Evolutionary conservation across 2,797 vertebrate species (phyloP), one percentile per base, ranked within the genome.

Genomic region (Premnoplex brunnescens): DNA sequence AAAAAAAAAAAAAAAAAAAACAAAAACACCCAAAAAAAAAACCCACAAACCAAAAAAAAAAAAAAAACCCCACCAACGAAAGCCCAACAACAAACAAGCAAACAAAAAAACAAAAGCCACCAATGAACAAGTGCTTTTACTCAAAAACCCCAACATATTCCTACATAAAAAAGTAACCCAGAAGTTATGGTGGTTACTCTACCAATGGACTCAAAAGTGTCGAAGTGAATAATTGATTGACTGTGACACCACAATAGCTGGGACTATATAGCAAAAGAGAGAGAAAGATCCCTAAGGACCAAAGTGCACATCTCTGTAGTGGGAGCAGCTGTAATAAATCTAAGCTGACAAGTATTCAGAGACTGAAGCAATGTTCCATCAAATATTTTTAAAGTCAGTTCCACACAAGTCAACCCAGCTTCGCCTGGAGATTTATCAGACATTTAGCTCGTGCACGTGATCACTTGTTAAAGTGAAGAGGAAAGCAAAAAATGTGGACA

Each of bases 381-480:
- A 98, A 98, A 97, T 94, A 96, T 96, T 98, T 98, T 98, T 98
- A 98, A 98, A 98, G 97, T 98, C 97, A 98, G 97, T 97, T 98
- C 97, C 97, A 97, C 94, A 97, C 91, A 98, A 98, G 96, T 97
- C 97, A 97, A 87, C 92, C 91, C 91, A 72, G 97, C 91, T 97
- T 98, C 23, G 97, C 96, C 96, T 88, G 74, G 91, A 97, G 97
- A 98, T 97, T 97, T 96, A 96, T 95, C 96, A 98, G 98, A 97
- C 97, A 97, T 98, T 98, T 97, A 97, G 97, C 97, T 97, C 97
- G 96, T 97, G 96, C 96, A 91, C 94, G 95, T 95, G 97, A 97
- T 95, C 90, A 90, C 88, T 97, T 91, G 95, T 94, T 96, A 97
- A 95, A 97, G 76, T 39, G 81, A 95, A 97, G 77, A 72, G 48